phyloP scores from a whole-genome alignment of 2,888 invertebrate genomes.

The Ectropis crepuscularia region DNA sequence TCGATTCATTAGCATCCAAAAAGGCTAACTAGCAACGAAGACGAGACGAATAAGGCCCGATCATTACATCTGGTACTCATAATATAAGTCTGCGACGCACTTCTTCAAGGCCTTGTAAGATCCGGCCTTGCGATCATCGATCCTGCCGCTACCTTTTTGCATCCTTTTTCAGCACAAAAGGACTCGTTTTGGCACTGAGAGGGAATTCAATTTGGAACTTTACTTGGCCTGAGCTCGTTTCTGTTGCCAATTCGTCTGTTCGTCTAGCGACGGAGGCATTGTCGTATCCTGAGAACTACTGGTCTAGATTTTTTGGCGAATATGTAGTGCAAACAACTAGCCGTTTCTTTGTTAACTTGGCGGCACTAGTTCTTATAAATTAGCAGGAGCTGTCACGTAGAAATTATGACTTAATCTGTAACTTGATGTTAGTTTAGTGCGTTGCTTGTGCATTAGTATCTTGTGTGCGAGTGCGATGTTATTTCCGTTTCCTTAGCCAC shows the following conservation, averaged over 20 bases:
- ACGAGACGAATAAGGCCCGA: background rate
- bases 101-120: slow-evolving; percentile 2
- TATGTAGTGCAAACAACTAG: no score
- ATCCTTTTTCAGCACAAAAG: slow-evolving; percentile 19
- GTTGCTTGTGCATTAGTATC: slow-evolving; percentile 23
- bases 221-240: slow-evolving; percentile 33
- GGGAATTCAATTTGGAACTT: slow-evolving; percentile 37
- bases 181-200: slow-evolving; percentile 30
- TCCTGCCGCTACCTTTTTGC: slow-evolving; percentile 10
- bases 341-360: no score
- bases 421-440: slow-evolving; percentile 37
- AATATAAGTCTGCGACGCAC: background rate
- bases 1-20: background rate
- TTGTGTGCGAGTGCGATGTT: background rate
- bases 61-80: background rate
- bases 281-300: no score
- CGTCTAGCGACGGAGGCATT: no score
- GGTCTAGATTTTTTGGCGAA: no score
- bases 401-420: background rate
- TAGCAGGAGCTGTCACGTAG: slow-evolving; percentile 7
- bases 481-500: slow-evolving; percentile 24
- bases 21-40: background rate
- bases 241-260: no score
- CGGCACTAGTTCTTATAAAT: slow-evolving; percentile 30
- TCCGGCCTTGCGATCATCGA: slow-evolving; percentile 16